phyloP scores from a whole-genome alignment of 2,888 invertebrate species.

The Alviniconcha strummeri region DNA sequence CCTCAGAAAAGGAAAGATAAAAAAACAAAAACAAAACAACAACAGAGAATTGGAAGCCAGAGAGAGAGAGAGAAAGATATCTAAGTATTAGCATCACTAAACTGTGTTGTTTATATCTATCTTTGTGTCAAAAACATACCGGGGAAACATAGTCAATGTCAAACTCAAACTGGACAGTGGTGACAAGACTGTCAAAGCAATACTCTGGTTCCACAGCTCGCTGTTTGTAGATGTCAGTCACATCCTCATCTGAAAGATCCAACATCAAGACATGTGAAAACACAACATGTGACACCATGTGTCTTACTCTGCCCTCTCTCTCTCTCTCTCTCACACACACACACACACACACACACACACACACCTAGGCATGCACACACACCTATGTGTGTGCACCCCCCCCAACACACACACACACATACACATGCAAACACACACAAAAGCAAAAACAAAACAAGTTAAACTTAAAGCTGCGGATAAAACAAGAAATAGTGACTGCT shows the following conservation, averaged over 20 bases:
- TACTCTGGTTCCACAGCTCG: constrained; percentile 39
- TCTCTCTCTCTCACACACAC: too few relatives aligned
- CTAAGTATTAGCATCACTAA: too few relatives aligned
- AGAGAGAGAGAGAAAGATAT: too few relatives aligned
- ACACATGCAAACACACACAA: neutral
- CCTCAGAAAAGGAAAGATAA: too few relatives aligned
- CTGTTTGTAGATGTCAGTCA: constrained; percentile 38
- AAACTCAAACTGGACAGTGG: constrained; percentile 43
- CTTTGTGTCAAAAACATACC: constrained; percentile 32
- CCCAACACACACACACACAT: neutral
- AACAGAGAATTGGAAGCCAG: too few relatives aligned
- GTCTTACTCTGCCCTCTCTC: too few relatives aligned
- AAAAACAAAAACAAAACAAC: too few relatives aligned
- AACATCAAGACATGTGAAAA: neutral
- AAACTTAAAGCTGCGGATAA: neutral
- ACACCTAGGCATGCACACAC: too few relatives aligned
- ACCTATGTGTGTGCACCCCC: too few relatives aligned
- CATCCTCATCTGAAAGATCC: constrained; percentile 42
- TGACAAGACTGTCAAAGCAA: constrained; percentile 36
- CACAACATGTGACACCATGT: neutral
- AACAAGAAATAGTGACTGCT: neutral
- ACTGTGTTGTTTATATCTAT: too few relatives aligned
- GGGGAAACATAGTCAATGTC: constrained; percentile 42
- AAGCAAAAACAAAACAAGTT: neutral
- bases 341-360: neutral